A percentile compares a stretch with the other conserved stretches of the same genome.
phyloP scores from a whole-genome alignment of 2,113 vertebrate species.

The Cyanoramphus novaezelandiae region DNA sequence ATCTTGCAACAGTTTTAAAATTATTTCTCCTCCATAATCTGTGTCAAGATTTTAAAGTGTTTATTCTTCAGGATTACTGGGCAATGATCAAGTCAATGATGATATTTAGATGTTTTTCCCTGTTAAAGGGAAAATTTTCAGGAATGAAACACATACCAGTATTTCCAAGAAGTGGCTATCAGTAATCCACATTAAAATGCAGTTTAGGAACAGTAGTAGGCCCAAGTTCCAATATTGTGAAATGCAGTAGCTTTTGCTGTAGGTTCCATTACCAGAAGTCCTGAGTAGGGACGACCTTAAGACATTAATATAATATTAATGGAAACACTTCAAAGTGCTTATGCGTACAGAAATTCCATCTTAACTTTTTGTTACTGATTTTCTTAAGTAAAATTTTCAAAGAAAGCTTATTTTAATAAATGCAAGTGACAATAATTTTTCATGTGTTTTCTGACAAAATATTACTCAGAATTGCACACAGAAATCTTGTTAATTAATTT shows the following conservation, averaged over 20 bases:
- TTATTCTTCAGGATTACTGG: not conserved
- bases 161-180: not conserved
- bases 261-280: not conserved
- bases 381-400: not conserved
- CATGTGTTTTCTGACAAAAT: not conserved
- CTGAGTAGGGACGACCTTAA: not conserved
- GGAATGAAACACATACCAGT: not conserved
- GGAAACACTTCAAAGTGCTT: not conserved
- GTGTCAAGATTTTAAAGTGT: not conserved
- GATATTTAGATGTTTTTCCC: not conserved
- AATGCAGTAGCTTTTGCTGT: not conserved
- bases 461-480: not conserved
- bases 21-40: not conserved
- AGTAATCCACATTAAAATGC: not conserved
- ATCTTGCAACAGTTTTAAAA: conserved; percentile 48
- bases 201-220: not conserved
- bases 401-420: not conserved
- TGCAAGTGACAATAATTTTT: not conserved
- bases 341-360: not conserved
- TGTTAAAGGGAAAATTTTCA: not conserved
- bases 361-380: not conserved
- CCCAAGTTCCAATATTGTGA: not conserved
- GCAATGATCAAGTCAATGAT: not conserved
- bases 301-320: not conserved
- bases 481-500: not conserved